Base-by-base conservation (phyloP, 2,113 vertebrate genomes). In the Erpornis zantholeuca region DNA sequence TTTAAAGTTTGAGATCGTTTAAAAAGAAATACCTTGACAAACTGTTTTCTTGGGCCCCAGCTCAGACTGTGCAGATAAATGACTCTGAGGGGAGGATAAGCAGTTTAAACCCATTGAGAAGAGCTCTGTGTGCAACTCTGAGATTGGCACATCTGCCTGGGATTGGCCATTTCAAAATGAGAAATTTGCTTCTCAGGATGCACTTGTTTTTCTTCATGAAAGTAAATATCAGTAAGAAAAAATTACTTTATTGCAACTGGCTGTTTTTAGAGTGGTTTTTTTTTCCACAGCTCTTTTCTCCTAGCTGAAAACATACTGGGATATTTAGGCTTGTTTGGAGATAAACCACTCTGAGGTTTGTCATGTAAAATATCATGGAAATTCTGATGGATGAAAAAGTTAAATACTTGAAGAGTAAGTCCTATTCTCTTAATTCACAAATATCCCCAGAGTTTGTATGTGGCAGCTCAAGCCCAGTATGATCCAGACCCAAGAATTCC, bases 111-210 rank as follows among this genome's bases (percentile, higher is more conserved):
- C 44, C 40, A 12, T 47, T 59, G 22, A 10, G 31, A 69, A 38
- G 31, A 76, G 38, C 54, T 54, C 20, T 33, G 28, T 2, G 1
- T 40, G 33, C 28, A 36, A 1, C 38, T 61, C 45, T 0, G 3
- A 53, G 60, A 66, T 4, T 15, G 54, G 24, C 35, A 38, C 5
- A 4, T n/a, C 33, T 84, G 40, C 54, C 40, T 57, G n/a, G 5
- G 28, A 72, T 10, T 64, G 33, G 28, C 25, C 28, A 36, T 61
- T 89, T 59, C 44, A 33, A 63, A 57, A n/a, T 11, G 35, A 66
- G 36, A 20, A 8, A 73, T 42, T 31, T 44, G 9, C 20, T 82
- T 78, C 60, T 82, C 52, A 10, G 22, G 15, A 5, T 21, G 33
- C 45, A 42, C 16, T 69, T 84, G 19, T 5, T 81, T 33, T 36